Evolutionary conservation across 2,888 invertebrate genomes (phyloP).

Genomic region (Apomyelois bistriatella): DNA sequence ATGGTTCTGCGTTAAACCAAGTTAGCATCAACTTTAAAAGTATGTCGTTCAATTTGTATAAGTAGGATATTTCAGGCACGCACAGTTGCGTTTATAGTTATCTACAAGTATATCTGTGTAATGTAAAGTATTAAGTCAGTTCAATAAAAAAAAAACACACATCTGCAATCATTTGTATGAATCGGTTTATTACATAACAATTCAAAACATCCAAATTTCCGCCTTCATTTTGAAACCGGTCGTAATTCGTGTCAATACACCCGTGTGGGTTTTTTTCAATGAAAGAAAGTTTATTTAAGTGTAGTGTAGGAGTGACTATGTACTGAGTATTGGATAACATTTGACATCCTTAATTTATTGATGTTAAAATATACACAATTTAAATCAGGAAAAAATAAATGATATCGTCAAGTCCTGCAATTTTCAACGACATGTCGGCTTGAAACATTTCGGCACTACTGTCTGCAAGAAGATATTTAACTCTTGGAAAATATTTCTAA

Average conservation of each 20-base stretch:
- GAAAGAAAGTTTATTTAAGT: constrained; percentile 61
- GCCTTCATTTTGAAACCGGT: constrained; percentile 65
- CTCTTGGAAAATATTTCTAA: constrained; percentile 19
- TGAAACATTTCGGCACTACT: no score
- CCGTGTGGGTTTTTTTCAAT: constrained; percentile 63
- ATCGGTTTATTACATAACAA: constrained; percentile 47
- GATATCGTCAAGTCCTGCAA: no score
- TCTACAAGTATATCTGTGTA: no score
- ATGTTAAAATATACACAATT: no score
- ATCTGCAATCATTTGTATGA: neutral
- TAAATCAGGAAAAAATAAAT: no score
- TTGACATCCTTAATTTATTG: constrained; percentile 14
- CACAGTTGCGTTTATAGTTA: no score
- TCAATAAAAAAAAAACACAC: neutral
- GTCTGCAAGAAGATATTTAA: no score
- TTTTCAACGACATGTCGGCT: no score
- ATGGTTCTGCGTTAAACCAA: neutral
- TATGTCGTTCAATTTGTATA: no score
- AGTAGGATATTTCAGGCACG: no score
- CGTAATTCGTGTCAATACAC: constrained; percentile 61
- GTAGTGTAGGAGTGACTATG: constrained; percentile 24
- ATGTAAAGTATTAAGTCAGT: no score
- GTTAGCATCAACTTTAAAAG: neutral
- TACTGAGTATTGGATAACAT: constrained; percentile 37
- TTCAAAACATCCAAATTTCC: constrained; percentile 58